Evolutionary conservation across 2,888 invertebrate species (phyloP).

Genomic region (Pristionchus fissidentatus): DNA sequence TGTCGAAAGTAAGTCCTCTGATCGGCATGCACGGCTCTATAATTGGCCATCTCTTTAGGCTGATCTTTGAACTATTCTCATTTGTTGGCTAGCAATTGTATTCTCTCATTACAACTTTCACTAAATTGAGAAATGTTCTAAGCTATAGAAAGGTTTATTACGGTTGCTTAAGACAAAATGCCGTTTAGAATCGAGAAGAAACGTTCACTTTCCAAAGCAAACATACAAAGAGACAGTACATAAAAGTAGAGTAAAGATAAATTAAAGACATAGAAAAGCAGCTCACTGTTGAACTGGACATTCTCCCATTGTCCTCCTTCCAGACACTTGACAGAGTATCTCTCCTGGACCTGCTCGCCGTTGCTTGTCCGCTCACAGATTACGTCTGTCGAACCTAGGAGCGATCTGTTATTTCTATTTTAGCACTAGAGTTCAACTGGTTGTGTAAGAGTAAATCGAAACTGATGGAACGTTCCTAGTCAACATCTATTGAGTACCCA

Average conservation of each 20-base stretch:
- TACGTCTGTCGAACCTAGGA: not conserved
- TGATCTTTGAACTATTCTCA: too few relatives aligned
- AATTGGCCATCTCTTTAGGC: not conserved
- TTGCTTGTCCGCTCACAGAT: not conserved
- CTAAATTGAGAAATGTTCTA: too few relatives aligned
- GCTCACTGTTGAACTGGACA: conserved; percentile 2
- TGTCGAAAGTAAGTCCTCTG: not conserved
- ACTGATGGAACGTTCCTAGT: not conserved
- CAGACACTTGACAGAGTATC: not conserved
- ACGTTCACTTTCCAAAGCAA: too few relatives aligned
- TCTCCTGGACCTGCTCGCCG: not conserved
- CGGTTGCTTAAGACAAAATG: too few relatives aligned
- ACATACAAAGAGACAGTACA: not conserved
- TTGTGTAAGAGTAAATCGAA: not conserved
- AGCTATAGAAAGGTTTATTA: too few relatives aligned
- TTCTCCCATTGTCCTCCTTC: not conserved
- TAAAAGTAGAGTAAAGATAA: not conserved
- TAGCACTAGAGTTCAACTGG: too few relatives aligned
- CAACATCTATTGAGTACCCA: not conserved
- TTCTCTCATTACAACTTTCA: too few relatives aligned
- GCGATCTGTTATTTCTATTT: too few relatives aligned
- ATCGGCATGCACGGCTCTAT: not conserved
- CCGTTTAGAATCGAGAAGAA: too few relatives aligned
- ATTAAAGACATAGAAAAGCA: too few relatives aligned
- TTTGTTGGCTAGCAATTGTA: not conserved